phyloP scores from a whole-genome alignment of 2,113 vertebrate species.

The Myiozetetes cayanensis region DNA sequence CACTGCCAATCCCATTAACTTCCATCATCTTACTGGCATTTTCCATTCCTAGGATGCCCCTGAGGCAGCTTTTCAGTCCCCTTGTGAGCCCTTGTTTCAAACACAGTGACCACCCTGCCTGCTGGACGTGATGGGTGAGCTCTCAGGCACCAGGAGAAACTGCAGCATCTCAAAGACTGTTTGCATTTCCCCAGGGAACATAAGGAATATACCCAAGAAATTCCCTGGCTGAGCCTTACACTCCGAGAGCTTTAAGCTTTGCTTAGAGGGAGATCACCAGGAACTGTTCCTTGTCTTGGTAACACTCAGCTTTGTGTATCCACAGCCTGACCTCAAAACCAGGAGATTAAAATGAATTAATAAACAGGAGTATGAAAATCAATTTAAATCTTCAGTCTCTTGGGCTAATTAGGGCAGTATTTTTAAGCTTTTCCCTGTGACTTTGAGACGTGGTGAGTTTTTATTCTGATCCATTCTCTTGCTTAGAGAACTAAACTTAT shows the following conservation, averaged over 20 bases:
- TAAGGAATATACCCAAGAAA: neutral
- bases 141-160: neutral
- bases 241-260: neutral
- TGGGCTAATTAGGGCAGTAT: neutral
- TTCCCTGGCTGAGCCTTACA: neutral
- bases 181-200: neutral
- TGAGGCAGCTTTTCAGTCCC: neutral
- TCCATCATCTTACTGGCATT: neutral
- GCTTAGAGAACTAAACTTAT: neutral
- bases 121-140: neutral
- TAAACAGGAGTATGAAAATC: neutral
- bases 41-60: neutral
- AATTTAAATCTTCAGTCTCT: neutral
- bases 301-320: neutral
- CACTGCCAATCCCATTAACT: neutral
- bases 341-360: neutral
- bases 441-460: neutral
- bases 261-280: neutral
- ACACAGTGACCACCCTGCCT: neutral
- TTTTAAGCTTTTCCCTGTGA: neutral
- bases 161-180: neutral
- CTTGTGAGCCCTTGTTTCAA: neutral
- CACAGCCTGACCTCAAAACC: neutral
- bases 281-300: neutral
- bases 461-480: neutral